Evolutionary conservation across 2,888 invertebrate genomes (phyloP).

Genomic region (Sarcophaga subvicina): DNA sequence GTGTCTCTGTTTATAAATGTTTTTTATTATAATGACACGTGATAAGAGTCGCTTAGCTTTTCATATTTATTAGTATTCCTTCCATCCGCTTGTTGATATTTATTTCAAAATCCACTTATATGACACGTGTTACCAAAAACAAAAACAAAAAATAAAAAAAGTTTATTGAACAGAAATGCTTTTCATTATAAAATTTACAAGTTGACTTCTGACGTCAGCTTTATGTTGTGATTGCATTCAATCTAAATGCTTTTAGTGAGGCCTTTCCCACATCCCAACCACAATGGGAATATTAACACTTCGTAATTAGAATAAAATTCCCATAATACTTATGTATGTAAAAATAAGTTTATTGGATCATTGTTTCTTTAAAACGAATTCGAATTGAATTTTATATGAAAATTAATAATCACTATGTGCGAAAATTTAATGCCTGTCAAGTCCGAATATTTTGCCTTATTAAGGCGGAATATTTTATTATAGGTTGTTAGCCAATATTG

Average conservation of each 20-base stretch:
- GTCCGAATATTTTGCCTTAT: too few relatives aligned
- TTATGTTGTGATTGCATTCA: background rate
- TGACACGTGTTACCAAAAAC: constrained; percentile 40
- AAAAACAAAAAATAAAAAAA: background rate
- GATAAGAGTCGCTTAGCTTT: constrained; percentile 25
- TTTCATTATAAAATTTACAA: background rate
- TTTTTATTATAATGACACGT: constrained; percentile 49
- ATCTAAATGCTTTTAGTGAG: background rate
- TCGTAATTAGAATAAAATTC: background rate
- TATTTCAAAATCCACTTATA: constrained; percentile 62
- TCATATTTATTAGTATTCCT: constrained; percentile 30
- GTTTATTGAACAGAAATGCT: background rate
- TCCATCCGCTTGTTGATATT: constrained; percentile 54
- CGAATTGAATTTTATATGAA: too few relatives aligned
- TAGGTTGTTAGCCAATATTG: too few relatives aligned
- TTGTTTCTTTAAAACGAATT: too few relatives aligned
- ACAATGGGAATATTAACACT: background rate
- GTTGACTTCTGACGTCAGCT: background rate
- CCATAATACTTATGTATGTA: background rate
- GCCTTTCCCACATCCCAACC: background rate
- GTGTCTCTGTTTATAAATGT: background rate
- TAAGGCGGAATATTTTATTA: too few relatives aligned
- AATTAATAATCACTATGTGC: too few relatives aligned
- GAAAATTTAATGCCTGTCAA: too few relatives aligned
- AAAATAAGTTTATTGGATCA: background rate